phyloP scores from a whole-genome alignment of 2,113 vertebrate genomes.

The Charadrius vociferus region DNA sequence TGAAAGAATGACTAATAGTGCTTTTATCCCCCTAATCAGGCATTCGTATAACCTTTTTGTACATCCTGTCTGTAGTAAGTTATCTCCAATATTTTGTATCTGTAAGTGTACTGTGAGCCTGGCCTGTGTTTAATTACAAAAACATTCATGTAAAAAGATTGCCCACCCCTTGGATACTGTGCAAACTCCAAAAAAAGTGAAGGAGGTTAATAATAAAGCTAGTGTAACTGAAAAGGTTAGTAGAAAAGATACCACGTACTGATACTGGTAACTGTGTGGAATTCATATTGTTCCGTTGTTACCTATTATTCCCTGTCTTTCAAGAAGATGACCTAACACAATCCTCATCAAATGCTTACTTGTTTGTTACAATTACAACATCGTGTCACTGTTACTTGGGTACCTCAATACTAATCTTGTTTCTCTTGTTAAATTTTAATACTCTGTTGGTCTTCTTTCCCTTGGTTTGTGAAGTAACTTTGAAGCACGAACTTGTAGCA shows the following conservation, averaged over 20 bases:
- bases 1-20: not conserved
- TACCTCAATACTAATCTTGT: not conserved
- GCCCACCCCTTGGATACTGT: not conserved
- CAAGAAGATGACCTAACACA: not conserved
- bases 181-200: not conserved
- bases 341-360: not conserved
- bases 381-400: not conserved
- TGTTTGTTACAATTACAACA: rapidly evolving
- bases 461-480: not conserved
- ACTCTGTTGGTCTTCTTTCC: not conserved
- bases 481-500: not conserved
- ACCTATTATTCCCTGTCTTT: not conserved
- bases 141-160: not conserved
- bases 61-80: not conserved
- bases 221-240: not conserved
- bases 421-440: not conserved
- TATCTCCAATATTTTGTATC: not conserved
- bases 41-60: not conserved
- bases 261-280: not conserved
- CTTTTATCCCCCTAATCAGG: not conserved
- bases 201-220: not conserved
- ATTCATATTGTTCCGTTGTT: not conserved
- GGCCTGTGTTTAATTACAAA: not conserved
- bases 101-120: not conserved
- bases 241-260: not conserved